Base-by-base conservation (phyloP, 2,113 vertebrate species). In the Platanista minor region DNA sequence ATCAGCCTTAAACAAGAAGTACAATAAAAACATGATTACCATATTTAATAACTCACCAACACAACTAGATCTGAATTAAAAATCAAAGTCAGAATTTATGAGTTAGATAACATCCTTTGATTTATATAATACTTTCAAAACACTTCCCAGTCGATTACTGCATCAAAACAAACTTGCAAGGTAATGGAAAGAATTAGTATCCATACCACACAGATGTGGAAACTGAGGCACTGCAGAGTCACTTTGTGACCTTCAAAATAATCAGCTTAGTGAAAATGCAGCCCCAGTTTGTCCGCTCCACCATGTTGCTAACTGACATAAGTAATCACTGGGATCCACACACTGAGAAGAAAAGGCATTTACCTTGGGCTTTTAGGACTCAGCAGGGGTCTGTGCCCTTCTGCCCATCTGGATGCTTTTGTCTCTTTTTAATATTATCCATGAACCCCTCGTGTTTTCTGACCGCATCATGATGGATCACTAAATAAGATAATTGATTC, bases 391-490 rank as follows among this genome's bases (percentile, higher is more conserved):
- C 57, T 87, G n/a, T 81, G 61, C 33, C 46, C 59, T 69, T 80
- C 78, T 90, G n/a, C 14, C 41, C n/a, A 43, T 71, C 6, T 33
- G 97, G 97, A 96, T 88, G 95, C 18, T 31, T 97, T 93, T 96
- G 87, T 96, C 80, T 98, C 66, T 72, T 43, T 81, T 87, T 64
- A 88, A 86, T 94, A 95, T 66, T 95, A 97, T 97, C 93, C 97
- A 74, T 97, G 96, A 85, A 33, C 69, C 25, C 29, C 90, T 96
- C 82, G 62, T 71, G 54, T 90, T 96, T 97, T 97, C 64, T 83
- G 52, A 82, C 81, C 77, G 4, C 29, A 96, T 87, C 88, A 90
- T 49, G 78, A 97, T 88, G 36, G 17, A 95, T 71, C 66, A 3
- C 62, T 97, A 96, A 98, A 96, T 15, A 11, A 87, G 18, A 80